These are phyloP conservation scores for Pseudopodoces humilis DNA, from an alignment of 2,113 vertebrate genomes.

Conservation along the genomic window DNA sequence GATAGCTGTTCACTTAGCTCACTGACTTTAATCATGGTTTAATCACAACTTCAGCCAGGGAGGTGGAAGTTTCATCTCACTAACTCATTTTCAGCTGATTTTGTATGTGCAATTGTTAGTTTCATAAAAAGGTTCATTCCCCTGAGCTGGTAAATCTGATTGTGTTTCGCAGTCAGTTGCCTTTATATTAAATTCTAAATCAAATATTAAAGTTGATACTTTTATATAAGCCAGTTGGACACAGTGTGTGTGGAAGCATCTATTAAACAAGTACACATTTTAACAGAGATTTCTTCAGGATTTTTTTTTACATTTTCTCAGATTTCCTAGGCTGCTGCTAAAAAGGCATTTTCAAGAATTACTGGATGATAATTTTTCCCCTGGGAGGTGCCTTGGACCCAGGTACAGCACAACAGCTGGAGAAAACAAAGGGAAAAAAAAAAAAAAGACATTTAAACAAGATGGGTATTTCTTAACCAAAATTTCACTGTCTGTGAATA, in stretches of 20 bases:
- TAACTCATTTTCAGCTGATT: slow-evolving; percentile 19
- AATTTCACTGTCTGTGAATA: not conserved
- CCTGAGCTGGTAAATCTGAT: not conserved
- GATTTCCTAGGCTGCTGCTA: not conserved
- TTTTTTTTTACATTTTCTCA: not conserved
- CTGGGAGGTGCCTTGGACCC: not conserved
- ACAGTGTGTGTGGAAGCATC: not conserved
- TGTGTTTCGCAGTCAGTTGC: not conserved
- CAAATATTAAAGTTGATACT: not conserved
- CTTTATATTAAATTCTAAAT: slow-evolving; percentile 6
- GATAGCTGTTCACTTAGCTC: not conserved
- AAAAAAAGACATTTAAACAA: not conserved
- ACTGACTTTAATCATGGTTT: not conserved
- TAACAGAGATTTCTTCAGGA: not conserved
- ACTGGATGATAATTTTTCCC: not conserved
- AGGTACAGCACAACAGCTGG: not conserved
- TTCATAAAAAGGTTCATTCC: slow-evolving; percentile 31
- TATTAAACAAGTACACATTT: not conserved
- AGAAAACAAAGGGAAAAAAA: not conserved
- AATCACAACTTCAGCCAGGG: not conserved
- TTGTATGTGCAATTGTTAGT: not conserved
- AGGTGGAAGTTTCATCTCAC: not conserved
- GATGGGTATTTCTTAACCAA: not conserved
- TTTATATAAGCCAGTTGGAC: not conserved
- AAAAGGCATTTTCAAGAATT: not conserved